phyloP scores from a whole-genome alignment of 2,113 vertebrate genomes.

The Poeciliopsis prolifica region DNA sequence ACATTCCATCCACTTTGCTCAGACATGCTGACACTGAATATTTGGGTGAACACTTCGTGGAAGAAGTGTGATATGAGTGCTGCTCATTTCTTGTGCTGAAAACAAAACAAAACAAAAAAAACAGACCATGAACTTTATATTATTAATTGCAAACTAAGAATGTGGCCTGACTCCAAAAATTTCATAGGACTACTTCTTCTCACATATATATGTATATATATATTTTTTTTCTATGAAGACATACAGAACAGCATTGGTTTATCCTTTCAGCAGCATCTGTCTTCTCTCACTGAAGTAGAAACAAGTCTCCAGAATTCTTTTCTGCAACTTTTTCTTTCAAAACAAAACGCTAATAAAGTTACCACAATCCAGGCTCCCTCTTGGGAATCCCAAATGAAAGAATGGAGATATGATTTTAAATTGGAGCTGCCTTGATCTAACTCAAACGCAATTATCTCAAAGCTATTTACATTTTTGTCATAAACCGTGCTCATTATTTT shows the following conservation, averaged over 20 bases:
- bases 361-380: conserved; percentile 34
- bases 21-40: conserved; percentile 35
- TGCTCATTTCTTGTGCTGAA: conserved; percentile 36
- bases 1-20: conserved; percentile 20
- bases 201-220: too few species aligned
- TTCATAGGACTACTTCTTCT: conserved; percentile 11
- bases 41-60: conserved; percentile 19
- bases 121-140: conserved; percentile 26
- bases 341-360: conserved; percentile 52
- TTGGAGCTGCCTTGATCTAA: conserved; percentile 69
- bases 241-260: conserved; percentile 3
- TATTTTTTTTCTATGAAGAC: conserved; percentile 4
- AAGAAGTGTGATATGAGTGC: conserved; percentile 20
- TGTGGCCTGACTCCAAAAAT: conserved; percentile 33
- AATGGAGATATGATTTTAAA: conserved; percentile 68
- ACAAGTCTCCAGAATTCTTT: conserved; percentile 31
- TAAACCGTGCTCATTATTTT: conserved; percentile 72
- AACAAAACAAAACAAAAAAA: conserved; percentile 7
- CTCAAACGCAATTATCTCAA: conserved; percentile 73
- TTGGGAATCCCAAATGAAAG: conserved; percentile 61
- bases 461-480: conserved; percentile 76
- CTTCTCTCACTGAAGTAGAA: conserved; percentile 8
- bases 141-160: conserved; percentile 55
- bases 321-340: conserved; percentile 54
- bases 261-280: background rate